Evolutionary conservation across 2,797 vertebrate genomes (phyloP), one percentile per base, ranked within the genome.

Genomic region (Mycteria americana): DNA sequence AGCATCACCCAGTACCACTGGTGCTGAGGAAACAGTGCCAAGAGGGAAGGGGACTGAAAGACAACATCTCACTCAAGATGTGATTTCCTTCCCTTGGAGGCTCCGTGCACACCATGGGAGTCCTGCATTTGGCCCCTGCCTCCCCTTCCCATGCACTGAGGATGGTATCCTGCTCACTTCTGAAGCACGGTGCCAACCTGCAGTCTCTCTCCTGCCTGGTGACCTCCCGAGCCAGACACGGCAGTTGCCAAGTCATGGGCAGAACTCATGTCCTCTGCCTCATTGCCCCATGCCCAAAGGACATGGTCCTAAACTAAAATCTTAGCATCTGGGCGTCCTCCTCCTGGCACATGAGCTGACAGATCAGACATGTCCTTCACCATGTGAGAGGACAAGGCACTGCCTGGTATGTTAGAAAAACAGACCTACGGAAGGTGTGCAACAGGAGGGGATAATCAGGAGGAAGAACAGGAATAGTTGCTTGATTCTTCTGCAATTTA

Each of bases 21-120:
- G 18, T 25, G 22, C 33, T 65, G 51, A 62, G 51, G 43, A 82
- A 68, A 72, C 33, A 43, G 11, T 43, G 78, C 13, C 43, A 65
- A 35, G 62, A 70, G 17, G 21, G 41, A 89, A 94, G 19, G 14
- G 9, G 7, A 25, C 30, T 37, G 57, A 65, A 85, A 62, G 72
- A 30, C 10, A 45, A 6, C 11, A 22, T 51, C 48, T 76, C 48
- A 51, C 0, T 3, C 24, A 51, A 68, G 28, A 24, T 0, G 1
- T 6, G 1, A 54, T n/a, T 77, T 78, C 72, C 39, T 70, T 74
- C 39, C 64, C 56, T 79, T 91, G 63, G 50, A 48, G n/a, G 14
- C 30, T 75, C 28, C 28, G 13, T 6, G 37, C 21, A 28, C 24
- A 63, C 33, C 28, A 16, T 30, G 15, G 24, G 17, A 59, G 7